Base-by-base conservation (phyloP, 2,888 invertebrate genomes). In the Plusia festucae region DNA sequence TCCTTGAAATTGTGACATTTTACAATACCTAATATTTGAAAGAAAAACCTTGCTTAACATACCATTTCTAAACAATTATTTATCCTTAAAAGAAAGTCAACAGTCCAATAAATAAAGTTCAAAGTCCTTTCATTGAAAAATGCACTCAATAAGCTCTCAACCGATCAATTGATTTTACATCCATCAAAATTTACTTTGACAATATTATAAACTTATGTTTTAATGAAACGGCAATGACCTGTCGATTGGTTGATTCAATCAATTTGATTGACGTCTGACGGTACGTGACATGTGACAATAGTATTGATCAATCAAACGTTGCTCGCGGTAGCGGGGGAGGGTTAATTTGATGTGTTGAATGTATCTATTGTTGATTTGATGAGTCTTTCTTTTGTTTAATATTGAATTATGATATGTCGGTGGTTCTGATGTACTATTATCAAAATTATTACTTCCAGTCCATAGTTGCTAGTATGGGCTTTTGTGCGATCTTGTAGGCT, bases 131-230 rank as follows among this genome's bases (percentile, higher is more conserved):
- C 18, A 49, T 49, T 49, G 46, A 49, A 49, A 49, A 49, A 49
- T 20, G 20, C 20, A 49, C 9, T 20, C 18, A 49, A 18, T 8
- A 11, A 49, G 40, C 40, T n/a, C 4, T 16, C 46, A 49, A 49
- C 18, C 13, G 9, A 49, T 20, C 46, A 49, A 49, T 49, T 49
- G 46, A 49, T 49, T 20, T 6, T 11, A 49, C 46, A 49, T 49
- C 46, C 46, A 49, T 49, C 46, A 49, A 20, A 20, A 49, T 49
- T 49, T 49, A 49, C 46, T 18, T 49, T 49, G 46, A 49, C 46
- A 49, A 49, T 49, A 49, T 20, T 20, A n/a, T 49, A 49, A 49
- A 49, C 2, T 18, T 49, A 49, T 20, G 40, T 40, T 2, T 40
- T 40, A 40, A 40, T n/a, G 18, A 20, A 49, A 49, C 20, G 46